A percentile compares a stretch with the other conserved stretches of the same genome.
Conservation (phyloP, 2,888 invertebrate genomes). For the Heliothis peltigera region DNA sequence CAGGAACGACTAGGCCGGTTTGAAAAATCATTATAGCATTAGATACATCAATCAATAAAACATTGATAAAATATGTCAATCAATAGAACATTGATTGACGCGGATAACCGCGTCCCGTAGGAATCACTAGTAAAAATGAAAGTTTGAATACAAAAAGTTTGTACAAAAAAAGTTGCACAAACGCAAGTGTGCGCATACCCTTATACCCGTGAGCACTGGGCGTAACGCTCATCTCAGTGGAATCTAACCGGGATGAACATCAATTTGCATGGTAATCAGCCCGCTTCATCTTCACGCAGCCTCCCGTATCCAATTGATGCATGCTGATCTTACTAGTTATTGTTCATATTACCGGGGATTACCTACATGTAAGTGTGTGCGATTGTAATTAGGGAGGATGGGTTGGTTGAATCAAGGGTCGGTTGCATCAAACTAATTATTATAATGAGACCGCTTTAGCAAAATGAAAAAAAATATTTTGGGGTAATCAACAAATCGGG, state of each 20-base stretch:
- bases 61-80: no score
- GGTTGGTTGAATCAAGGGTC: not conserved
- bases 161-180: no score
- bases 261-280: conserved; percentile 69
- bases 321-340: conserved; percentile 26
- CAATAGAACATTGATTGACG: no score
- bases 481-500: no score
- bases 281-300: conserved; percentile 51
- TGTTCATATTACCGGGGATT: conserved; percentile 12
- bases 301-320: conserved; percentile 42
- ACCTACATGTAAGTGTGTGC: conserved; percentile 10
- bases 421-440: not conserved
- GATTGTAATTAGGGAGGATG: not conserved
- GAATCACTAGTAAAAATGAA: no score
- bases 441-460: not conserved
- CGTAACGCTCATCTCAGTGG: conserved; percentile 4
- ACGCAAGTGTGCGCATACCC: not conserved
- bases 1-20: no score
- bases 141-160: no score
- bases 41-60: no score
- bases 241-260: conserved; percentile 41
- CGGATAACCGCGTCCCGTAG: no score
- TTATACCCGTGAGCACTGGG: conserved; percentile 5
- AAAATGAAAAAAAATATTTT: no score
- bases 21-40: no score